Evolutionary conservation across 1,140 invertebrate species (phyloP).

Genomic region (Papilio dardanus): DNA sequence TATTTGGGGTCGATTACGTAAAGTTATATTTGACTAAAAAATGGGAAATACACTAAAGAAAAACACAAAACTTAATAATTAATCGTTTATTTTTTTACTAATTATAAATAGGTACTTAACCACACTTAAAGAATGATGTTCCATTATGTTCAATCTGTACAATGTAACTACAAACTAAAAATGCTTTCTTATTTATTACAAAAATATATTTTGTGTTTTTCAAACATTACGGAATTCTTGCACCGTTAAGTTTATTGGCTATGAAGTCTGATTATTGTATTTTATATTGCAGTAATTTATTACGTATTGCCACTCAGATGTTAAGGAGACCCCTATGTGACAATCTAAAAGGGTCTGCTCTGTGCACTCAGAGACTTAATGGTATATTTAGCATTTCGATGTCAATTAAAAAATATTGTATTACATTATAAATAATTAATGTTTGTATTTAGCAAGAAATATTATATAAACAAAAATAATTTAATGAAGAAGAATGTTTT

Average conservation of each 20-base stretch:
- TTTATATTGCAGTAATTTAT: neutral
- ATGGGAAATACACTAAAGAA: neutral
- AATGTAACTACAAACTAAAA: slow-evolving; percentile 57
- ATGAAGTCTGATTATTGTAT: neutral
- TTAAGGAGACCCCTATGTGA: too few relatives aligned
- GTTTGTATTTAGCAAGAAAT: neutral
- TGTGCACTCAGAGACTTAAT: neutral
- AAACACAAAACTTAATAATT: slow-evolving; percentile 27
- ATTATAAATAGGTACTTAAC: slow-evolving; percentile 52
- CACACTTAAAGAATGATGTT: slow-evolving; percentile 56
- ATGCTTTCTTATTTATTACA: slow-evolving; percentile 53
- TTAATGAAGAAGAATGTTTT: neutral
- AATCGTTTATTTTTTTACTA: slow-evolving; percentile 57
- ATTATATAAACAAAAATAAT: too few relatives aligned
- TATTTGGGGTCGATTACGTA: too few relatives aligned
- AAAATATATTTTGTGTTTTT: slow-evolving; percentile 41
- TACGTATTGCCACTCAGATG: too few relatives aligned
- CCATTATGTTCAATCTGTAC: slow-evolving; percentile 54
- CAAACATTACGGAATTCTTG: slow-evolving; percentile 3
- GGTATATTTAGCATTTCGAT: neutral
- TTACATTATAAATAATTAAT: neutral
- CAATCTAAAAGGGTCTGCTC: neutral
- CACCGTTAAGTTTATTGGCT: neutral
- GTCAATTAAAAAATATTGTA: neutral
- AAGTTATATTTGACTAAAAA: too few relatives aligned